These are phyloP conservation scores for Nomada fucata DNA, from an alignment of 2,888 invertebrate species.

Conservation along the genomic window DNA sequence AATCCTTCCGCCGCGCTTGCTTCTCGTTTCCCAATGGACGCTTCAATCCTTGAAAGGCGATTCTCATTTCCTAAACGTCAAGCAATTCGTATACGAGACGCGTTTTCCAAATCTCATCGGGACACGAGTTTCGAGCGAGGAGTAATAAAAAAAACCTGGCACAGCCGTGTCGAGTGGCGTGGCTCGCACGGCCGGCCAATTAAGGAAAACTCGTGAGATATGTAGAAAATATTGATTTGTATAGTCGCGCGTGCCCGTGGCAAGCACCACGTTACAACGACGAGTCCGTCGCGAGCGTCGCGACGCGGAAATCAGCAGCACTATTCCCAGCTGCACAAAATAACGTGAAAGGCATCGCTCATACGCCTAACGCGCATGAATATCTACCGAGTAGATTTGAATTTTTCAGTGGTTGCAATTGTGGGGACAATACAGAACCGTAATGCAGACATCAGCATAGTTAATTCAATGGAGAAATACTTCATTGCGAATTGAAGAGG, in stretches of 20 bases:
- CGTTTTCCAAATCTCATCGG: conserved; percentile 9
- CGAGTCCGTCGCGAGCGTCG: conserved; percentile 67
- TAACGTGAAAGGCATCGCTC: background rate
- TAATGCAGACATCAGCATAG: background rate
- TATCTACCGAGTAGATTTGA: too few relatives aligned
- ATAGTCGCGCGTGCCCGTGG: conserved; percentile 77
- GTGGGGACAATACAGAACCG: background rate
- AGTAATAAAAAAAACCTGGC: conserved; percentile 13
- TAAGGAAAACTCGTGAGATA: conserved; percentile 76
- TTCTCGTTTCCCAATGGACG: background rate
- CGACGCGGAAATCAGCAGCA: conserved; percentile 72
- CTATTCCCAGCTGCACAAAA: conserved; percentile 59
- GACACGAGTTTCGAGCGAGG: conserved; percentile 7
- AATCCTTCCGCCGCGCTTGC: background rate
- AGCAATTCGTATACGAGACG: background rate
- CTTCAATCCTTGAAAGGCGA: background rate
- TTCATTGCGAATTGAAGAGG: background rate
- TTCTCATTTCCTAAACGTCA: conserved; percentile 13
- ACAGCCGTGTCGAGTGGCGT: conserved; percentile 25
- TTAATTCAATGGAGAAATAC: background rate
- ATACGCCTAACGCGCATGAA: background rate
- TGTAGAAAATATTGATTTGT: conserved; percentile 80
- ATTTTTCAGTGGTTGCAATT: too few relatives aligned
- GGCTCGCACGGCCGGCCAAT: conserved; percentile 61
- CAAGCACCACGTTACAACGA: conserved; percentile 69